These are phyloP conservation scores for Drosophila algonquin DNA, from an alignment of 2,888 invertebrate genomes.

Conservation along the genomic window DNA sequence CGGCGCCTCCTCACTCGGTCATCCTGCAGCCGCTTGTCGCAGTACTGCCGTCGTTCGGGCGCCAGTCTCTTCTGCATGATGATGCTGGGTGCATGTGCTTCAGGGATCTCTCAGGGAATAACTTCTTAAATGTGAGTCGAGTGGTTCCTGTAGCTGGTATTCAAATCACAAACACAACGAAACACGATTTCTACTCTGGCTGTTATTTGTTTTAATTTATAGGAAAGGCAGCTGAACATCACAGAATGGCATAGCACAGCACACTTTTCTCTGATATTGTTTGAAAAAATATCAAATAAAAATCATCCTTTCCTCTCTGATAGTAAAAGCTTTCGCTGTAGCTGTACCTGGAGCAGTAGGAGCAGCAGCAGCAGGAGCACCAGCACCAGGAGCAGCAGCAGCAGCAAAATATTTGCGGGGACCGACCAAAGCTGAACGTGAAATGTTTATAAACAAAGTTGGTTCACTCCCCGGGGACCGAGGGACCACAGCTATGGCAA, in stretches of 20 bases:
- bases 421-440: slow-evolving; percentile 62
- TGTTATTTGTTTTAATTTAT: slow-evolving; percentile 40
- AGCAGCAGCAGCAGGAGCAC: slow-evolving; percentile 13
- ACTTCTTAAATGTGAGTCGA: not conserved
- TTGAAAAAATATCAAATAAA: slow-evolving; percentile 41
- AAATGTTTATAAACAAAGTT: slow-evolving; percentile 77
- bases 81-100: not conserved
- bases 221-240: not conserved
- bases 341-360: slow-evolving; percentile 51
- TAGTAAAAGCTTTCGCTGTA: slow-evolving; percentile 72
- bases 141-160: slow-evolving; percentile 23
- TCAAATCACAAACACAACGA: slow-evolving; percentile 44
- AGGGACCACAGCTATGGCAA: slow-evolving; percentile 52
- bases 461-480: slow-evolving; percentile 31
- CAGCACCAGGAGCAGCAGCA: slow-evolving; percentile 8
- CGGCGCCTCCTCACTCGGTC: slow-evolving; percentile 46
- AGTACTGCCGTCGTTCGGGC: slow-evolving; percentile 76
- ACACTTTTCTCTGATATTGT: slow-evolving; percentile 57
- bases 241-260: slow-evolving; percentile 13
- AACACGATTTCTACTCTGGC: slow-evolving; percentile 41
- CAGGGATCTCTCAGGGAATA: not conserved
- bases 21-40: slow-evolving; percentile 64
- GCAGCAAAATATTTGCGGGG: slow-evolving; percentile 42
- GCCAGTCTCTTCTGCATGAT: slow-evolving; percentile 53
- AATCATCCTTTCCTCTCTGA: slow-evolving; percentile 48